Evolutionary conservation across 2,113 vertebrate genomes (phyloP).

Genomic region (Colius striatus): DNA sequence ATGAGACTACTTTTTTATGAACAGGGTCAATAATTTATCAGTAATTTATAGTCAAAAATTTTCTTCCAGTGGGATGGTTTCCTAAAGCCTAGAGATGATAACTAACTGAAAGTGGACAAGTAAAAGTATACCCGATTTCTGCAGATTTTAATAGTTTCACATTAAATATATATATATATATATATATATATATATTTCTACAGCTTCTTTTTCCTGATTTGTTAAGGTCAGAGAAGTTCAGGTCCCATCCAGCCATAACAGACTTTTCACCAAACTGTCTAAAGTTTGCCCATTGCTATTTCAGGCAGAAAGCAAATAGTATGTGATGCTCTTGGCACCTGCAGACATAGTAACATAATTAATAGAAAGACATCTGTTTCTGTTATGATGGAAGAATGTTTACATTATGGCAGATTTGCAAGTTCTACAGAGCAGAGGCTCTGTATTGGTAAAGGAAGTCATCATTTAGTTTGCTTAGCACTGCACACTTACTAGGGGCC

Average conservation of each 20-base stretch:
- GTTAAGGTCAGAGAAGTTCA: conserved; percentile 6
- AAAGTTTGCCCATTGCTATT: background rate
- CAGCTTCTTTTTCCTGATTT: background rate
- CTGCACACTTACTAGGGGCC: conserved; percentile 31
- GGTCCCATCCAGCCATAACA: background rate
- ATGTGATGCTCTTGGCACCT: conserved; percentile 56
- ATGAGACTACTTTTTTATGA: background rate
- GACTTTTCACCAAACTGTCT: conserved; percentile 37
- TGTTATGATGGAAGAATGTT: conserved; percentile 63
- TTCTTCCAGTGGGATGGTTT: background rate
- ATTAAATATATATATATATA: too few relatives aligned
- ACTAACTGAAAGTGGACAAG: background rate
- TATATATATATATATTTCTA: background rate
- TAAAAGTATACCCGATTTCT: background rate
- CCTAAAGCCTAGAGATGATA: background rate
- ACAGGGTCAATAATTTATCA: background rate
- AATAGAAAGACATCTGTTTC: conserved; percentile 59
- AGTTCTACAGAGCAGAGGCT: conserved; percentile 28
- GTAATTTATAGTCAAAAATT: background rate
- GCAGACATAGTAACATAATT: conserved; percentile 21
- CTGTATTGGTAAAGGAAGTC: conserved; percentile 26
- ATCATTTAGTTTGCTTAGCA: conserved; percentile 43
- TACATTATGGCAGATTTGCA: conserved; percentile 48
- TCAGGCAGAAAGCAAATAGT: conserved; percentile 25
- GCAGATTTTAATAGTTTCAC: background rate